Conservation (phyloP, 2,797 vertebrate genomes). For the Pangasius larnaudii region DNA sequence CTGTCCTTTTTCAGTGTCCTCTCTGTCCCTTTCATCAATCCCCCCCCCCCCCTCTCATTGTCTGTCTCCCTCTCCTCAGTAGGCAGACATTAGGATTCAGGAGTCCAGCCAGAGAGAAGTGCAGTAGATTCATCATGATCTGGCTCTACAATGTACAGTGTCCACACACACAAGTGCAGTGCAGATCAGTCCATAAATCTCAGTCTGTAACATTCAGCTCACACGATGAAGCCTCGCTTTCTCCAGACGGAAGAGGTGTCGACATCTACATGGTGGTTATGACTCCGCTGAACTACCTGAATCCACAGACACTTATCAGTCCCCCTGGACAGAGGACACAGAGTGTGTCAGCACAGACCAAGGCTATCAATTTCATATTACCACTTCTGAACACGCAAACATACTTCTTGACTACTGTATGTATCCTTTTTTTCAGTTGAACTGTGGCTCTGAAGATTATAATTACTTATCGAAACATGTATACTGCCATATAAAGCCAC, state of each 20-base stretch:
- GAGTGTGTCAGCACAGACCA: slow-evolving; percentile 47
- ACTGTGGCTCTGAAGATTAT: neutral
- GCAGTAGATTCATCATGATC: slow-evolving; percentile 79
- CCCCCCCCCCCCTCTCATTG: neutral
- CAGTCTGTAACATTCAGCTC: slow-evolving; percentile 59
- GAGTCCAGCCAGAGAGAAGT: slow-evolving; percentile 71
- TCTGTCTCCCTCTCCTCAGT: slow-evolving; percentile 29
- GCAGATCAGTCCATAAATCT: slow-evolving; percentile 81
- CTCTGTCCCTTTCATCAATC: slow-evolving; percentile 18
- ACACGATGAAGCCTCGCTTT: slow-evolving; percentile 77
- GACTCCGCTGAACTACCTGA: slow-evolving; percentile 64
- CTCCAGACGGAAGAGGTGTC: slow-evolving; percentile 47
- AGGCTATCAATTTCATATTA: slow-evolving; percentile 70
- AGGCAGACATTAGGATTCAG: slow-evolving; percentile 68
- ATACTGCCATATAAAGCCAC: neutral
- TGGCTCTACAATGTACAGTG: slow-evolving; percentile 65
- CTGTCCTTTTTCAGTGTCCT: slow-evolving; percentile 13
- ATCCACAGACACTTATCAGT: slow-evolving; percentile 19
- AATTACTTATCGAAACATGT: neutral
- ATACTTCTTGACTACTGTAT: neutral
- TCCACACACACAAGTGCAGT: slow-evolving; percentile 71
- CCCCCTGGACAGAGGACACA: slow-evolving; percentile 8
- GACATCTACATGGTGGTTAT: slow-evolving; percentile 77
- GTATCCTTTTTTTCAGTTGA: neutral
- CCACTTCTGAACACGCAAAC: slow-evolving; percentile 43